Evolutionary conservation across 2,888 invertebrate genomes (phyloP).

Genomic region (Himalopsyche kuldschensis): DNA sequence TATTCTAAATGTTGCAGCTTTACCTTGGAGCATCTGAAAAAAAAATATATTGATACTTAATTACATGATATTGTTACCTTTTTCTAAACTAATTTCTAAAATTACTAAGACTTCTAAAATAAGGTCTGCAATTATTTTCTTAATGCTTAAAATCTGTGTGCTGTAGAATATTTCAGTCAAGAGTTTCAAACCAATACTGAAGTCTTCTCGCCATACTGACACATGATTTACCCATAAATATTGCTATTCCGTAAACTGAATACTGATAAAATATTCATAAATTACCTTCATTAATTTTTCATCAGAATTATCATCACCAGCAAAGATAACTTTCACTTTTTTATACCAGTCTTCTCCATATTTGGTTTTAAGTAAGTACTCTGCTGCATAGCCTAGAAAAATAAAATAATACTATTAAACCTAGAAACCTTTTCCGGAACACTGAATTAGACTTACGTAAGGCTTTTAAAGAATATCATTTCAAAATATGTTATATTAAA

Average conservation of each 20-base stretch:
- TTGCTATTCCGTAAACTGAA: neutral
- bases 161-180: too few relatives aligned
- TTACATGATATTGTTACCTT: neutral
- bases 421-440: too few relatives aligned
- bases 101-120: too few relatives aligned
- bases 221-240: too few relatives aligned
- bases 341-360: slow-evolving; percentile 75
- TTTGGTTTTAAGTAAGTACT: slow-evolving; percentile 64
- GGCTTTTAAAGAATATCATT: too few relatives aligned
- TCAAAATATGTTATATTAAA: too few relatives aligned
- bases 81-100: neutral
- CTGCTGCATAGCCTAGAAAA: slow-evolving; percentile 30
- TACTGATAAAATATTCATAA: neutral
- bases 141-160: too few relatives aligned
- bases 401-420: neutral
- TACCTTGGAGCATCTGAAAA: slow-evolving; percentile 67
- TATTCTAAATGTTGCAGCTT: slow-evolving; percentile 76
- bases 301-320: slow-evolving; percentile 42
- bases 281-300: slow-evolving; percentile 37
- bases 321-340: slow-evolving; percentile 66
- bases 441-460: too few relatives aligned
- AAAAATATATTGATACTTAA: neutral
- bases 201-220: too few relatives aligned
- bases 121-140: too few relatives aligned
- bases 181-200: too few relatives aligned